A percentile compares a stretch with the other conserved stretches of the same genome.
Conservation (phyloP, 1,140 invertebrate genomes). For the Zaprionus gabonicus region DNA sequence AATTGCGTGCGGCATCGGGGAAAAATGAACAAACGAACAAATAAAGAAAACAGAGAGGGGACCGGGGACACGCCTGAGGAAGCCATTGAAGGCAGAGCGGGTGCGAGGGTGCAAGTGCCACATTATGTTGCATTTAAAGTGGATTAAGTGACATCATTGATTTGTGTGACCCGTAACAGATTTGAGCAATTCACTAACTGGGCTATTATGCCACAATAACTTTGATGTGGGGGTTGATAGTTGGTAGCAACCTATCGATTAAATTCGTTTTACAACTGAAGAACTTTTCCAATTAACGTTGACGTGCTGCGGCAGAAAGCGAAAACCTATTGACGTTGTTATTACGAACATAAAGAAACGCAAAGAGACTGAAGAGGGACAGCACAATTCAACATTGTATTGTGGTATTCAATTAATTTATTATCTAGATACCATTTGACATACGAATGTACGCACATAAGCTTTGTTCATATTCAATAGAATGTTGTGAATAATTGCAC, state of each 20-base stretch:
- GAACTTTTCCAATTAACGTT: background rate
- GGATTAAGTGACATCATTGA: slow-evolving; percentile 77
- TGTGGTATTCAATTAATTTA: slow-evolving; percentile 11
- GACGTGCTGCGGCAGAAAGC: background rate
- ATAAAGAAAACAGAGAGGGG: slow-evolving; percentile 13
- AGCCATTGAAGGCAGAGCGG: background rate
- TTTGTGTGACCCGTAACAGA: slow-evolving; percentile 58
- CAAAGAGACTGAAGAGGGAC: slow-evolving; percentile 21
- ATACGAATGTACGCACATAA: background rate
- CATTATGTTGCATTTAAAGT: slow-evolving; percentile 74
- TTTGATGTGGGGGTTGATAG: background rate
- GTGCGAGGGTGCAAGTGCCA: slow-evolving; percentile 52
- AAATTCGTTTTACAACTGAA: background rate
- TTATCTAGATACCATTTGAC: background rate
- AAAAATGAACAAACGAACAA: slow-evolving; percentile 42
- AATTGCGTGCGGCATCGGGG: slow-evolving; percentile 64
- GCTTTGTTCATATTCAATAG: background rate
- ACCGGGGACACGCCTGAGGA: slow-evolving; percentile 10
- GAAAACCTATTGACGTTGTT: background rate
- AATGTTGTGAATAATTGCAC: slow-evolving; percentile 31
- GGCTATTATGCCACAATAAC: slow-evolving; percentile 11
- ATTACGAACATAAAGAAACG: background rate
- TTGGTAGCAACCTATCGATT: background rate
- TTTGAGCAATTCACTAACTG: slow-evolving; percentile 40
- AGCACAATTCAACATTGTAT: slow-evolving; percentile 8